Base-by-base conservation (phyloP, 1,140 invertebrate genomes). In the Hormaphis cornu region DNA sequence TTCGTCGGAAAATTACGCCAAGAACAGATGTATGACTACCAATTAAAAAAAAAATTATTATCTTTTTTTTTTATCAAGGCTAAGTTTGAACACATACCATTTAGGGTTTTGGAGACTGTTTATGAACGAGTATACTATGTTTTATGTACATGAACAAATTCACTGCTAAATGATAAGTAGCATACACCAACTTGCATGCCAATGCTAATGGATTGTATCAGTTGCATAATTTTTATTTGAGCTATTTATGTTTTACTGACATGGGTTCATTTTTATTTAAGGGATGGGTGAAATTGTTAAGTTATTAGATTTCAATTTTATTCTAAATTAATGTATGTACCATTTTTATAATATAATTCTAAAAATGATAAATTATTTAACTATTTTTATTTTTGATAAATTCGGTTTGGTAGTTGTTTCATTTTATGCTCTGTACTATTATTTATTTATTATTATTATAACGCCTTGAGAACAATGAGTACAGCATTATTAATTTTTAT, bases 31-130 rank as follows among this genome's bases (percentile, higher is more conserved):
- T 20, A 16, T 48, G 59, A 66, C 28, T 50, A 33, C 12, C 44
- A 35, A 66, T 58, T 40, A 18, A 53, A 53, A 53, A 28, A 30
- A 28, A 48, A 63, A 30, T 1, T 10, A 12, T 18, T 6, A 46
- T 44, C 44, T 56, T 40, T 37, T 16, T 58, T n/a, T 58, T 58
- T 58, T 58, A 40, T 14, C 16, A 37, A 35, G 10, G 14, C 30
- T 56, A 37, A 58, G 22, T 58, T 58, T 58, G 54, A 40, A 26
- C 28, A 22, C 37, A 58, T 58, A 37, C 54, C 33, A n/a, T 40
- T 58, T 40, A 26, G 46, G n/a, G 22, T 26, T 50, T 26, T 14
- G 37, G 2, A 24, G 35, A 40, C 35, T 37, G 33, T 16, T 20
- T 8, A 40, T 24, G 33, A n/a, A 40, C 18, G 22, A n/a, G 40